A percentile compares a stretch with the other conserved stretches of the same genome.
These are phyloP conservation scores for Clitarchus hookeri DNA, from an alignment of 2,888 invertebrate genomes.

Conservation along the genomic window DNA sequence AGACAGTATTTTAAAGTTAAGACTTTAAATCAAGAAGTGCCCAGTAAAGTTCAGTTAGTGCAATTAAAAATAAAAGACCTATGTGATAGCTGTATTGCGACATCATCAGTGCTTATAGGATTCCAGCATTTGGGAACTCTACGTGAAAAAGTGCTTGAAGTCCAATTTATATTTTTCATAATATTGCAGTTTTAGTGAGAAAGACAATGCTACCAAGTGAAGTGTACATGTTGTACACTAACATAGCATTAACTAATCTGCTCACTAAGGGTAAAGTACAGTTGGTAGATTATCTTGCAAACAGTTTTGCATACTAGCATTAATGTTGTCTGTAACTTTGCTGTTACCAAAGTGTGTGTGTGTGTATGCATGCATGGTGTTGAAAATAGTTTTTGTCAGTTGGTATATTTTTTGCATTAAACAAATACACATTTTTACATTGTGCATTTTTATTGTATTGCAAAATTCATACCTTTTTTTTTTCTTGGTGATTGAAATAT, in stretches of 20 bases:
- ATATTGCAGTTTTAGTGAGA: neutral
- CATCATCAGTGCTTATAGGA: neutral
- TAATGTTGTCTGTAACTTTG: neutral
- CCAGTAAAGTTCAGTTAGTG: neutral
- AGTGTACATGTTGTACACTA: neutral
- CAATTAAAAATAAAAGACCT: neutral
- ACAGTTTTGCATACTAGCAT: neutral
- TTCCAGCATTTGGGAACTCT: neutral
- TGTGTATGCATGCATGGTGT: neutral
- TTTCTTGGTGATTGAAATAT: too few species aligned
- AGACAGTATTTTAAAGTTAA: neutral
- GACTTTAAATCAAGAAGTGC: neutral
- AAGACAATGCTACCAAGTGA: neutral
- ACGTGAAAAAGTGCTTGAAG: neutral
- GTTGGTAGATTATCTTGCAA: neutral
- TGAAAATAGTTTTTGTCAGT: slow-evolving; percentile 7
- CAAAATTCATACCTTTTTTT: too few species aligned
- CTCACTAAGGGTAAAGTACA: neutral
- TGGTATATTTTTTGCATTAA: neutral
- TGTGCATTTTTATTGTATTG: neutral
- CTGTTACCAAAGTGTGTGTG: slow-evolving; percentile 1
- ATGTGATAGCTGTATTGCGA: neutral
- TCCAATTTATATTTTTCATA: slow-evolving; percentile 5
- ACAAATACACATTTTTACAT: neutral
- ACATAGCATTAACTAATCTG: neutral